These are phyloP conservation scores for Carlito syrichta DNA, from an alignment of 2,113 vertebrate genomes.

Conservation along the genomic window DNA sequence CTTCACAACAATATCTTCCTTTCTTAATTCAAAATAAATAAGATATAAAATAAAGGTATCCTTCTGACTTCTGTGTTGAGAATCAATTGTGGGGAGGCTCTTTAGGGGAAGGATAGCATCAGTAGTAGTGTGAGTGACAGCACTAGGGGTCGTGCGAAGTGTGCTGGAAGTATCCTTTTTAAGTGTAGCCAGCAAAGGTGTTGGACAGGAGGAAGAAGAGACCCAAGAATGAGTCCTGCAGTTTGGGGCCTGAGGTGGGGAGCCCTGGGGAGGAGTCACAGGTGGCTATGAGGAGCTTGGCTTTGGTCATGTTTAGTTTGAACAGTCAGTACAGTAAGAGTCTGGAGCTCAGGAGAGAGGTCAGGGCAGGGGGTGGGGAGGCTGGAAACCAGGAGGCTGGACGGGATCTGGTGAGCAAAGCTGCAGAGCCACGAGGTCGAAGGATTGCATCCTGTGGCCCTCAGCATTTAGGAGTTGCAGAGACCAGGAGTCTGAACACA, in stretches of 20 bases:
- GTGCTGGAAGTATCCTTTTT: not conserved
- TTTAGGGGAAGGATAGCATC: not conserved
- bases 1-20: too few species aligned
- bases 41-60: not conserved
- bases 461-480: not conserved
- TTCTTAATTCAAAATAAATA: too few species aligned
- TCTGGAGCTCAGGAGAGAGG: not conserved
- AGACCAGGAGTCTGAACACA: not conserved
- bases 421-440: fast-evolving
- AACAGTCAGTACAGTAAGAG: not conserved
- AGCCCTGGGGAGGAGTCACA: not conserved
- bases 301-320: not conserved
- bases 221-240: not conserved
- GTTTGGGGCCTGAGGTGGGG: not conserved
- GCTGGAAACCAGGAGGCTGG: not conserved
- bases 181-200: fast-evolving
- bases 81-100: not conserved
- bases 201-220: not conserved
- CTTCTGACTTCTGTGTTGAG: not conserved
- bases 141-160: not conserved
- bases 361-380: too few species aligned
- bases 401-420: too few species aligned
- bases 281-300: not conserved
- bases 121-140: not conserved
- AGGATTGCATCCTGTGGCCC: not conserved